Evolutionary conservation across 2,888 invertebrate genomes (phyloP), one percentile per base, ranked within the genome.

Genomic region (Autographa gamma): DNA sequence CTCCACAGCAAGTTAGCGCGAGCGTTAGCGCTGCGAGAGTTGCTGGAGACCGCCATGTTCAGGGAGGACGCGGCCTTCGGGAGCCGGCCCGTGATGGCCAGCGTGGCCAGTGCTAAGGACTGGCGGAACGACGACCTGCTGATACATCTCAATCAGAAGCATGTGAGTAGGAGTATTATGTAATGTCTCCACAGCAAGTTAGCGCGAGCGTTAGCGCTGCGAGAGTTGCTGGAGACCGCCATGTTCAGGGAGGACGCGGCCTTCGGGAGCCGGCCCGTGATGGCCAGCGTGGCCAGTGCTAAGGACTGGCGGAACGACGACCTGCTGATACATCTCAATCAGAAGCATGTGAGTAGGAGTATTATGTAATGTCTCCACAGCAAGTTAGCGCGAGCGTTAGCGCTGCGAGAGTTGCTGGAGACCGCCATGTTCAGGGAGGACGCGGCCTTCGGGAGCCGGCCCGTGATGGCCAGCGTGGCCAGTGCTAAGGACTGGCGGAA

Each of bases 71-170:
- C 96, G 63, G 93, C 97, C n/a, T 98, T 98, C 85, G 98, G 98
- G 0, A 97, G 97, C 2, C 95, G 96, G 69, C 95, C 96, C 18
- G 96, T 96, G 41, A 80, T 88, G 6, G 83, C 87, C 32, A 86
- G 89, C 1, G 63, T 89, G 73, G 69, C 97, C 82, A 96, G 96
- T 77, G 89, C 85, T 0, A 82, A 86, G 11, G 91, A 85, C 82
- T 83, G 94, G 95, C 76, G 89, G 77, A 83, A 74, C 13, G 90
- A 90, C 0, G 90, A 92, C 9, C 73, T 93, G 71, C 83, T 93
- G 11, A 93, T 98, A 70, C 96, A 97, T 84, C 96, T 98, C 86
- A 98, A 98, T 91, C 97, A 97, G 86, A 98, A 97, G 92, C 97
- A 98, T 88, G 97, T 97, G 82, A 93, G 94, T 93, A 6, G n/a